Evolutionary conservation across 2,797 vertebrate genomes (phyloP).

Genomic region (Clarias laeviceps): DNA sequence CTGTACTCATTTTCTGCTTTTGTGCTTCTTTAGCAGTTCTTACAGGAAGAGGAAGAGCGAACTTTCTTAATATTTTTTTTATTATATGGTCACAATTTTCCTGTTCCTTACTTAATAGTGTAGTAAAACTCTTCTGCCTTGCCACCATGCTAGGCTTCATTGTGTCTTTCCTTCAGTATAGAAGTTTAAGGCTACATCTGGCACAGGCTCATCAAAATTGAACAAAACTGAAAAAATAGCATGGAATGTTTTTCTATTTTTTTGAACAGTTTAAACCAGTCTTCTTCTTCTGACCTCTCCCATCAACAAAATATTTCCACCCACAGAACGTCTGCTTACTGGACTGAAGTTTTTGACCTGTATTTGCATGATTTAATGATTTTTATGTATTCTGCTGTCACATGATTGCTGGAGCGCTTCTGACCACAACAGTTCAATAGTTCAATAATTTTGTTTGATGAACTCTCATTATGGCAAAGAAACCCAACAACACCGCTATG

Average conservation of each 20-base stretch:
- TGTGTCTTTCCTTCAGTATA: not conserved
- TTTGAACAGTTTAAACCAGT: not conserved
- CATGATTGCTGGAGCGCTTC: not conserved
- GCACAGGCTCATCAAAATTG: not conserved
- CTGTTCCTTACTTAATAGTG: no score
- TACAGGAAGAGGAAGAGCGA: no score
- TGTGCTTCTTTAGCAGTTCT: no score
- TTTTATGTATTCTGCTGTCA: not conserved
- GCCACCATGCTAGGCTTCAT: no score
- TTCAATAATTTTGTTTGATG: not conserved
- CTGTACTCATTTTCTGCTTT: no score
- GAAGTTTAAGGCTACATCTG: not conserved
- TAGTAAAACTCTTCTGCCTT: no score
- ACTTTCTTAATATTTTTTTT: no score
- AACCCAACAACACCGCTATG: not conserved
- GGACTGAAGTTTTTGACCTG: not conserved
- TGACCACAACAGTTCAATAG: not conserved
- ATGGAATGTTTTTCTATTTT: not conserved
- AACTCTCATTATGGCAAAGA: not conserved
- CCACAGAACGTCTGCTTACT: not conserved
- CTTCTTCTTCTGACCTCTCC: not conserved
- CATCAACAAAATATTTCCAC: not conserved
- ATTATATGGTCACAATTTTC: no score
- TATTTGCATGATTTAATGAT: conserved; percentile 18
- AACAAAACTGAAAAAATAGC: not conserved